Evolutionary conservation across 2,113 vertebrate genomes (phyloP).

Genomic region (Zosterops japonicus): DNA sequence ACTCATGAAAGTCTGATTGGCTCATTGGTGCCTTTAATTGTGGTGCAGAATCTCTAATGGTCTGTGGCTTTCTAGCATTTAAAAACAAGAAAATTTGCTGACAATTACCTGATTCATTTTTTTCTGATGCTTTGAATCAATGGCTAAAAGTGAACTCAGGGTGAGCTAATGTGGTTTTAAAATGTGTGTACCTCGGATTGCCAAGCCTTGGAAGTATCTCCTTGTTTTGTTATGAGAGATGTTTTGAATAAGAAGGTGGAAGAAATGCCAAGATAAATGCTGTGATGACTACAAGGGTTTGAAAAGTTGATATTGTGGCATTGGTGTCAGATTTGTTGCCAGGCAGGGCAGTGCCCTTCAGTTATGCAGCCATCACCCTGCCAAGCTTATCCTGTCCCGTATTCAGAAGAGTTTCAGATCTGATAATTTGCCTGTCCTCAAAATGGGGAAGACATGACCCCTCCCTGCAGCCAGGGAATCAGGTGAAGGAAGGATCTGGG

Average conservation of each 20-base stretch:
- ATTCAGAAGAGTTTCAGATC: not conserved
- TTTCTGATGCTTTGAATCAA: not conserved
- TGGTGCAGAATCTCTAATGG: not conserved
- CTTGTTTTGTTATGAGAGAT: not conserved
- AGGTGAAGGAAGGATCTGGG: not conserved
- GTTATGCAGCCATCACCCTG: not conserved
- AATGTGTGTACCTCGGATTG: not conserved
- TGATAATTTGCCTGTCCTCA: not conserved
- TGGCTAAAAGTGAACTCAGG: not conserved
- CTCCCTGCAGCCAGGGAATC: not conserved
- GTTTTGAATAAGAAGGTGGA: not conserved
- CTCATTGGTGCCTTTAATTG: not conserved
- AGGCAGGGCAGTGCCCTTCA: not conserved
- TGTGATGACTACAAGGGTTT: not conserved
- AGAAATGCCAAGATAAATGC: not conserved
- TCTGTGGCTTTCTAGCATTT: not conserved
- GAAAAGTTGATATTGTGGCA: not conserved
- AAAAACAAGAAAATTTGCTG: not conserved
- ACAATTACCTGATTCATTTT: not conserved
- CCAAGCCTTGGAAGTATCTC: not conserved
- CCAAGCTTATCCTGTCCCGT: not conserved
- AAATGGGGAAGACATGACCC: not conserved
- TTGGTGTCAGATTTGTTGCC: not conserved
- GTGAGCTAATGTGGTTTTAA: not conserved
- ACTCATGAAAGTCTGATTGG: not conserved